Evolutionary conservation across 2,888 invertebrate species (phyloP).

Genomic region (Salticus scenicus): DNA sequence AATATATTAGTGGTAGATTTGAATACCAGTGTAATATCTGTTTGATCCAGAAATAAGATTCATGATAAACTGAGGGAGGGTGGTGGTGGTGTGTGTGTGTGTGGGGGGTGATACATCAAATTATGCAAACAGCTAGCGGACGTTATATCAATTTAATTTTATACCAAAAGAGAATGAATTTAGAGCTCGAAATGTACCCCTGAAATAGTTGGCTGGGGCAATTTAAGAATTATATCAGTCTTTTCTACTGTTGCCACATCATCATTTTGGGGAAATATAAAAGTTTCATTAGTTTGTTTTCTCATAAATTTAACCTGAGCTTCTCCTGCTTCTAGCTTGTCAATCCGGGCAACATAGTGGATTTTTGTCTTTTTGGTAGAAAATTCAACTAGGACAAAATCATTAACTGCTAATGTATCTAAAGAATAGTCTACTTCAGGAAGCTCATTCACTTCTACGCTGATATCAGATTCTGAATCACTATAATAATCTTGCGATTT

Average conservation of each 20-base stretch:
- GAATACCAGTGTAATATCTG: neutral
- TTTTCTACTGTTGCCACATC: slow-evolving; percentile 11
- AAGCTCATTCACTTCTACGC: neutral
- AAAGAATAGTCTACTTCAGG: neutral
- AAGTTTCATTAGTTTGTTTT: slow-evolving; percentile 17
- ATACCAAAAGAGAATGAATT: neutral
- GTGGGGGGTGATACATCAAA: too few relatives aligned
- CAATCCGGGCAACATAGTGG: slow-evolving; percentile 11
- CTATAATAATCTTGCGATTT: slow-evolving; percentile 10
- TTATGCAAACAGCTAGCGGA: neutral
- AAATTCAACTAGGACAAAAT: slow-evolving; percentile 25
- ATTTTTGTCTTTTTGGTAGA: slow-evolving; percentile 22
- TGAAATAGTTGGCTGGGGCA: neutral
- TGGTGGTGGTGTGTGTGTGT: neutral
- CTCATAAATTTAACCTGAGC: neutral
- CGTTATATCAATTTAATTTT: neutral
- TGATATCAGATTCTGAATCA: neutral
- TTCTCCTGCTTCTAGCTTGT: neutral
- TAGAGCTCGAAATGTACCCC: neutral
- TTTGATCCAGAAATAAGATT: too few relatives aligned
- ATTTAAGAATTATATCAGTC: slow-evolving; percentile 26
- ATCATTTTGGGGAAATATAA: slow-evolving; percentile 17
- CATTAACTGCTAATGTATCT: slow-evolving; percentile 16
- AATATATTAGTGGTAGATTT: neutral
- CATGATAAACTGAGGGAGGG: too few relatives aligned